Evolutionary conservation across 2,888 invertebrate genomes (phyloP), one percentile per base, ranked within the genome.

Genomic region (Sphecodes monilicornis): DNA sequence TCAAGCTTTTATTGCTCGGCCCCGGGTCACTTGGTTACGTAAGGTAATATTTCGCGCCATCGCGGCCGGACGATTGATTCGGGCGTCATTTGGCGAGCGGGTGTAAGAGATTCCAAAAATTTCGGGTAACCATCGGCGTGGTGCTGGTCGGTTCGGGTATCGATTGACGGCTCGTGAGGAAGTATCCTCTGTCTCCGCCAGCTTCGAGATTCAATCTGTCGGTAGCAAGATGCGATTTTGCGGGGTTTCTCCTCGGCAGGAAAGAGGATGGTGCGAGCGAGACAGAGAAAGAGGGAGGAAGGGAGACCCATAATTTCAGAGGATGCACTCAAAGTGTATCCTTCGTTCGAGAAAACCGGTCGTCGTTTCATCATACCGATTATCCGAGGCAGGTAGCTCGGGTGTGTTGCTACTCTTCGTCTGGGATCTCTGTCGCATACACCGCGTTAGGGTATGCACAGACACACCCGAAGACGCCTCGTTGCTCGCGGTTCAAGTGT

Each of bases 361-460:
- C 90, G 89, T 84, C 85, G 86, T 90, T 90, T 90, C 90, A 89
- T 90, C 90, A 90, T 90, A 84, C 86, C 83, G 90, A 90, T 90
- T 90, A 88, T 87, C 89, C 82, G 85, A 82, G 85, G 79, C 86
- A 82, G 80, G 80, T 85, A 73, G 82, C 82, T 79, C 84, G 86
- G 90, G 87, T 84, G 86, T 90, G 64, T 64, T 64, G 64, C 64
- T 90, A 88, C 88, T 64, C 64, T 79, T 81, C 66, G 72, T 79
- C 75, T 74, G 43, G n/a, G 32, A 74, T 81, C 66, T 66, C 66
- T 66, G 36, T 66, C 71, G 79, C 84, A 69, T 54, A 50, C 32
- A 41, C 36, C 70, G 18, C 18, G 70, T 70, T 43, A 32, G 64
- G 64, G 18, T 29, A 32, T 60, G 13, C 60, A 60, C 32, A 29